Conservation (phyloP, 2,797 vertebrate genomes). For the Halcyon smyrnensis region DNA sequence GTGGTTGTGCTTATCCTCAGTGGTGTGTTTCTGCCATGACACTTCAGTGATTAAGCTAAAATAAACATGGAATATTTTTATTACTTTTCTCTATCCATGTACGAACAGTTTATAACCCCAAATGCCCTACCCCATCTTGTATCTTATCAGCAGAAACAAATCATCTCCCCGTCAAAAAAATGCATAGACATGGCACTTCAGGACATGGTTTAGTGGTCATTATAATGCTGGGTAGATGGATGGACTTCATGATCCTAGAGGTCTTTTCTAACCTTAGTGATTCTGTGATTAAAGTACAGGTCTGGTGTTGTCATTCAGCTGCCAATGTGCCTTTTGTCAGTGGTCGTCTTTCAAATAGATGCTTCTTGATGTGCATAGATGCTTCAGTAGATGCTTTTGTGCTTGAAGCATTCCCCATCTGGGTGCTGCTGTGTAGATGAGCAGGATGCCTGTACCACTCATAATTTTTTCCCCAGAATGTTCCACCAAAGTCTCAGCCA, state of each 20-base stretch:
- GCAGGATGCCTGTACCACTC: background rate
- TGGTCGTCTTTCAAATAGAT: rapidly evolving
- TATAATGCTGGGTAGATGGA: no score
- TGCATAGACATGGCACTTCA: no score
- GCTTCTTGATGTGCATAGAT: background rate
- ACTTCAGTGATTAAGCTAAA: background rate
- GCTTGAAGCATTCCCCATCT: rapidly evolving
- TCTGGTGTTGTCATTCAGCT: background rate
- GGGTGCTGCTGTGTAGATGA: background rate
- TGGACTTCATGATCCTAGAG: no score
- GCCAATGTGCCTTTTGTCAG: background rate
- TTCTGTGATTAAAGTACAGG: background rate
- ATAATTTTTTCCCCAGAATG: background rate
- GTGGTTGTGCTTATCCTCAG: background rate
- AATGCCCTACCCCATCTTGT: background rate
- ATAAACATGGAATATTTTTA: background rate
- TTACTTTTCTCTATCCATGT: background rate
- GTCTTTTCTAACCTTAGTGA: no score
- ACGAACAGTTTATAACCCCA: background rate
- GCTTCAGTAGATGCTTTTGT: background rate
- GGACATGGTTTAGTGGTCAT: no score
- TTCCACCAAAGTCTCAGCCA: background rate
- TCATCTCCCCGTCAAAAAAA: background rate
- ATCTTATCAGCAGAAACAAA: background rate
- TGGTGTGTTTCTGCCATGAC: rapidly evolving